Percentiles rank a stretch among this genome's conserved stretches.
Evolutionary conservation across 2,797 vertebrate genomes (phyloP).

Genomic region (Setipinna tenuifilis): DNA sequence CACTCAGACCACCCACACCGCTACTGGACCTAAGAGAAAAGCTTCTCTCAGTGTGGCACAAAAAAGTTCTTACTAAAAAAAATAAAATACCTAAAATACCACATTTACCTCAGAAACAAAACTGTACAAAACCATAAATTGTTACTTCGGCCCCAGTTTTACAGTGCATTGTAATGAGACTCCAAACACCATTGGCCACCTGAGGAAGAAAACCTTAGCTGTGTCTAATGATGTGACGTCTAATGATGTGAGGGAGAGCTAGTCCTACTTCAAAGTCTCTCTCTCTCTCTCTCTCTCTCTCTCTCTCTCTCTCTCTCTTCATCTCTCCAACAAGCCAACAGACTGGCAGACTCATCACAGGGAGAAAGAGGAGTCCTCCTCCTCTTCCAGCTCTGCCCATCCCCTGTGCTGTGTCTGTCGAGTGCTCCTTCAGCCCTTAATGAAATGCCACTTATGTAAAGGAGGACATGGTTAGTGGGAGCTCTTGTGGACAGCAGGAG

Average conservation of each 20-base stretch:
- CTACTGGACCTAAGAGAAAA: too few species aligned
- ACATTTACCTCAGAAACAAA: neutral
- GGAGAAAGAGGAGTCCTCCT: neutral
- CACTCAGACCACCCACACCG: too few species aligned
- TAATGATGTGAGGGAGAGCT: neutral
- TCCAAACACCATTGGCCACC: neutral
- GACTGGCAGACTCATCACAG: neutral
- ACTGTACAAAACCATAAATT: neutral
- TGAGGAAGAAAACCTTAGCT: neutral
- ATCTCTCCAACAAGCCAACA: neutral
- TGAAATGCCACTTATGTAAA: conserved; percentile 29
- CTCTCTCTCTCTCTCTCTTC: too few species aligned
- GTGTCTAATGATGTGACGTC: neutral
- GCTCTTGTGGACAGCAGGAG: conserved; percentile 25
- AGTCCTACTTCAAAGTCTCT: neutral
- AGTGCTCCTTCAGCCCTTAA: conserved; percentile 32
- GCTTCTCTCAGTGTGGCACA: too few species aligned
- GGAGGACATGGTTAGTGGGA: neutral
- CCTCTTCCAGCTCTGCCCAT: neutral
- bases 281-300: too few species aligned
- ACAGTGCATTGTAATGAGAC: neutral
- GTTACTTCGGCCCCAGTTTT: neutral
- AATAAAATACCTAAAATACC: neutral
- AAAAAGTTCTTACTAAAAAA: neutral
- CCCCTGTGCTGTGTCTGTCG: neutral